Evolutionary conservation across 2,888 invertebrate species (phyloP).

Genomic region (Ochropacha duplaris): DNA sequence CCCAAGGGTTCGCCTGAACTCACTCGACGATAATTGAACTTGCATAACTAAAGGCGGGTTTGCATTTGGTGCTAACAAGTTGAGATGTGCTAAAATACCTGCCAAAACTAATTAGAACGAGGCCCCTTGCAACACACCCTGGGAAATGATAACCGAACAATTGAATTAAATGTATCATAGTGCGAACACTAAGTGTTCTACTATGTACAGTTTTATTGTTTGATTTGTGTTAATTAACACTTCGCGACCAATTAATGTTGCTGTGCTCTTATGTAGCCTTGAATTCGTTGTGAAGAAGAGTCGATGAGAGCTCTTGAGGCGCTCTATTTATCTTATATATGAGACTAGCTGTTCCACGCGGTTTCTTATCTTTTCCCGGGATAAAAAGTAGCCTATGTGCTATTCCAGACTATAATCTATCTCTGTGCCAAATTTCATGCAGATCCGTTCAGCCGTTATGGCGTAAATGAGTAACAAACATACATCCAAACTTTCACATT

Average conservation of each 20-base stretch:
- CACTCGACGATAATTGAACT: slow-evolving; percentile 37
- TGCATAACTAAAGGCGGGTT: slow-evolving; percentile 45
- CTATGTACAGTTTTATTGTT: slow-evolving; percentile 32
- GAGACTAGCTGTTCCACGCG: no score
- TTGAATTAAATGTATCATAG: slow-evolving; percentile 52
- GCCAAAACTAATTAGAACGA: slow-evolving; percentile 67
- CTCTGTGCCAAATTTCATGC: no score
- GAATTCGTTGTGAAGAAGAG: not conserved
- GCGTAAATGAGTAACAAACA: no score
- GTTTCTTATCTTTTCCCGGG: no score
- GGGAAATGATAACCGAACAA: slow-evolving; percentile 60
- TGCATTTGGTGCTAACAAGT: slow-evolving; percentile 50
- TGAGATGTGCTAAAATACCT: slow-evolving; percentile 64
- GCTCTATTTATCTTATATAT: no score
- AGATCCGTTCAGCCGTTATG: no score
- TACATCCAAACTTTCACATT: no score
- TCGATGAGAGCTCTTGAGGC: no score
- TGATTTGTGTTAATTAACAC: slow-evolving; percentile 15
- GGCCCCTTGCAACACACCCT: slow-evolving; percentile 69
- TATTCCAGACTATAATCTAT: no score
- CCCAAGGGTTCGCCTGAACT: not conserved
- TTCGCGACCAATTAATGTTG: slow-evolving; percentile 19
- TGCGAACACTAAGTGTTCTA: slow-evolving; percentile 18
- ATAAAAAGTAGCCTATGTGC: no score
- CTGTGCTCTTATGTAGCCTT: not conserved